phyloP scores from a whole-genome alignment of 2,888 invertebrate species.

The Morpho deidamia region DNA sequence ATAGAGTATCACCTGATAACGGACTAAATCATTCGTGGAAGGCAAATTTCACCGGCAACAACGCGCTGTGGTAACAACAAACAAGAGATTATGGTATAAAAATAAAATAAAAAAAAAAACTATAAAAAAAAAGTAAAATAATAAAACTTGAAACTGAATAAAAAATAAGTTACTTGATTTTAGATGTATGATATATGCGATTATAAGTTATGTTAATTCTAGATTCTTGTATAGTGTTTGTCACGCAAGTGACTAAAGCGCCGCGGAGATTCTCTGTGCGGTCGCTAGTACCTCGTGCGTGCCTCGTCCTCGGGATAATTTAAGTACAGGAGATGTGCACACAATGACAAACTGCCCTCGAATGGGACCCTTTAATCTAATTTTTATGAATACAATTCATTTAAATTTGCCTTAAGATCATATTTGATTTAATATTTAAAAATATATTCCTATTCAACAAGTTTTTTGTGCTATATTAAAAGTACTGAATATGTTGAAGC shows the following conservation, averaged over 20 bases:
- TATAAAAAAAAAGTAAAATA: slow-evolving; percentile 79
- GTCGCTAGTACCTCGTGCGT: slow-evolving; percentile 44
- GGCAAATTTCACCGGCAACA: slow-evolving; percentile 85
- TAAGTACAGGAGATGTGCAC: slow-evolving; percentile 66
- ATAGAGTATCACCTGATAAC: slow-evolving; percentile 31
- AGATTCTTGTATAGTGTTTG: slow-evolving; percentile 63
- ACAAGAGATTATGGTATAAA: slow-evolving; percentile 79
- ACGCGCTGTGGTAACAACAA: slow-evolving; percentile 75
- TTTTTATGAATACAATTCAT: slow-evolving; percentile 52
- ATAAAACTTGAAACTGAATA: slow-evolving; percentile 75
- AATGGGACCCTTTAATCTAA: slow-evolving; percentile 52
- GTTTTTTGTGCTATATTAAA: slow-evolving; percentile 3
- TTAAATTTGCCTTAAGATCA: slow-evolving; percentile 41
- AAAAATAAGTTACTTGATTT: slow-evolving; percentile 76
- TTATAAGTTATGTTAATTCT: slow-evolving; percentile 75
- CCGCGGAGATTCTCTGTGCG: slow-evolving; percentile 32
- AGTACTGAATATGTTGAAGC: slow-evolving; percentile 4
- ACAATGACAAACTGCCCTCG: slow-evolving; percentile 41
- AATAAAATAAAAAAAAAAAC: slow-evolving; percentile 45
- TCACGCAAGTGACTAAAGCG: slow-evolving; percentile 42
- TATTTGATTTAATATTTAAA: slow-evolving; percentile 38
- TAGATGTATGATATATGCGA: slow-evolving; percentile 77
- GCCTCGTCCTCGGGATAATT: slow-evolving; percentile 64
- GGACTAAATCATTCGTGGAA: slow-evolving; percentile 79
- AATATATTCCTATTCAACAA: slow-evolving; percentile 7